phyloP scores from a whole-genome alignment of 2,888 invertebrate species.

The Myopa testacea region DNA sequence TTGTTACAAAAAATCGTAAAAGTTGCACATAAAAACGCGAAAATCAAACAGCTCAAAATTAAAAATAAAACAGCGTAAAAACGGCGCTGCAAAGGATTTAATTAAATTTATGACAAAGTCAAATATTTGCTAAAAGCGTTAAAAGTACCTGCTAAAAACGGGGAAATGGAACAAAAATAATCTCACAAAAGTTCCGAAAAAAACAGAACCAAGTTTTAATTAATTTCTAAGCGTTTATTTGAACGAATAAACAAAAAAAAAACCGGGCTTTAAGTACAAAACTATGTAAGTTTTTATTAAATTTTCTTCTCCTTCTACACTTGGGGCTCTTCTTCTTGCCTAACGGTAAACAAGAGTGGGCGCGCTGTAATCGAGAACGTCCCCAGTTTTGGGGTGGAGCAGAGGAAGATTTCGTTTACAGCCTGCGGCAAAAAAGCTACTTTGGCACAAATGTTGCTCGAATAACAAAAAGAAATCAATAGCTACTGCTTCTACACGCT shows the following conservation, averaged over 20 bases:
- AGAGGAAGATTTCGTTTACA: background rate
- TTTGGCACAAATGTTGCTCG: slow-evolving; percentile 12
- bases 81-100: slow-evolving; percentile 25
- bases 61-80: slow-evolving; percentile 20
- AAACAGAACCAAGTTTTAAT: background rate
- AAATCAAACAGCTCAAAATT: slow-evolving; percentile 5
- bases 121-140: slow-evolving; percentile 33
- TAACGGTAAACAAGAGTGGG: too few relatives aligned
- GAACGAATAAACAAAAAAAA: background rate
- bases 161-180: background rate
- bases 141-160: background rate
- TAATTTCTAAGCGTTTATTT: slow-evolving; percentile 13
- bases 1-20: background rate
- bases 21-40: background rate
- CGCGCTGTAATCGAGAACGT: background rate
- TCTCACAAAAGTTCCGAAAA: background rate
- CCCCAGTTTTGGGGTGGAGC: background rate
- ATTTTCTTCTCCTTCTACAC: background rate
- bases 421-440: background rate
- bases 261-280: background rate
- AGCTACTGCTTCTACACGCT: background rate
- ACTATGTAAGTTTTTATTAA: background rate
- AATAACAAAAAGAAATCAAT: slow-evolving; percentile 23
- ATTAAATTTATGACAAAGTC: slow-evolving; percentile 36
- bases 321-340: too few relatives aligned